phyloP scores from a whole-genome alignment of 2,888 invertebrate species.

The Epistrophella euchroma region DNA sequence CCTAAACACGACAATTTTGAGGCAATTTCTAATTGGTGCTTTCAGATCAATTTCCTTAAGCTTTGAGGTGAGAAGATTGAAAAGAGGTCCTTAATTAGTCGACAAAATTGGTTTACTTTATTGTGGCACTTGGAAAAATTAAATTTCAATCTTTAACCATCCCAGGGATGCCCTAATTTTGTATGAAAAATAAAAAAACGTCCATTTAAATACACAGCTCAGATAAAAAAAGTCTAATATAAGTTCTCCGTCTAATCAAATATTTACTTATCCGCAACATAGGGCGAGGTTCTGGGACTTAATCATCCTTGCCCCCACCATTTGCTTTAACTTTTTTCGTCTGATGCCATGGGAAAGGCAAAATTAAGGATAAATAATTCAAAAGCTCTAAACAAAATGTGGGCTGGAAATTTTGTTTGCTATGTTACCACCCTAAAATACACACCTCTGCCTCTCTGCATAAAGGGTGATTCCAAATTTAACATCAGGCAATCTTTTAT shows the following conservation, averaged over 20 bases:
- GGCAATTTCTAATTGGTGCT: conserved; percentile 41
- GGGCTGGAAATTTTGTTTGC: conserved; percentile 49
- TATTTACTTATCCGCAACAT: conserved; percentile 55
- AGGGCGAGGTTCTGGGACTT: conserved; percentile 25
- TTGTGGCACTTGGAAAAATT: conserved; percentile 51
- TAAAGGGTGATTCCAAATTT: conserved; percentile 22
- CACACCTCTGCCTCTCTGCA: neutral
- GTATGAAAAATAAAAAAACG: conserved; percentile 11
- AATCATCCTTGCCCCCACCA: conserved; percentile 11
- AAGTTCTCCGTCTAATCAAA: conserved; percentile 60
- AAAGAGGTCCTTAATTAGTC: conserved; percentile 61
- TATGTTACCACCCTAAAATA: conserved; percentile 8
- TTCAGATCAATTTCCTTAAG: conserved; percentile 50
- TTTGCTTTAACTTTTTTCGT: neutral
- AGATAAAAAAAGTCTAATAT: conserved; percentile 17
- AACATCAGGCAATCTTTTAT: neutral
- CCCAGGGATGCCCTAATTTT: neutral
- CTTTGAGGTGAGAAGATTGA: conserved; percentile 55
- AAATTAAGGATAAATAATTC: conserved; percentile 75
- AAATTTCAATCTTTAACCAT: conserved; percentile 53
- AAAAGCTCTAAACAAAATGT: conserved; percentile 64
- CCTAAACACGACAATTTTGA: neutral
- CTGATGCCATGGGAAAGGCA: conserved; percentile 47
- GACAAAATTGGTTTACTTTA: conserved; percentile 61
- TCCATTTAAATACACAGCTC: neutral